Conservation (phyloP, 2,797 vertebrate species). For the Bovichtus diacanthus region DNA sequence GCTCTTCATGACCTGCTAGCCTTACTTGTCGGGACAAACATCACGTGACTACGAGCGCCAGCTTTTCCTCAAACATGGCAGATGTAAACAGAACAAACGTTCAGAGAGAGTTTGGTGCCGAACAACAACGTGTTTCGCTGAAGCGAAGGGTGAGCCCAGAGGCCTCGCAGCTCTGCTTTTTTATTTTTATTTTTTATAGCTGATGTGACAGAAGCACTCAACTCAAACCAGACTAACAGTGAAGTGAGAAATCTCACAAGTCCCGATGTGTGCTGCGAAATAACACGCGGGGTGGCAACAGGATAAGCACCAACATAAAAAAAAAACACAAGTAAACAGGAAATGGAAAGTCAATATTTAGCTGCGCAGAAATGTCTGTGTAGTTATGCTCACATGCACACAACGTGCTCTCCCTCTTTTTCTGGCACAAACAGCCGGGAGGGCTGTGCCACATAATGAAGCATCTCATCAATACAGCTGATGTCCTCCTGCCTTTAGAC, state of each 20-base stretch:
- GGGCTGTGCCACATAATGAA: conserved; percentile 3
- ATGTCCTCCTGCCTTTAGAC: neutral
- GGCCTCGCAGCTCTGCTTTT: conserved; percentile 25
- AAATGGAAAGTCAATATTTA: conserved; percentile 24
- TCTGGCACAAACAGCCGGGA: conserved; percentile 22
- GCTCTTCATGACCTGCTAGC: conserved; percentile 20
- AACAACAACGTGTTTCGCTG: neutral
- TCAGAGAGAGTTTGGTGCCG: neutral
- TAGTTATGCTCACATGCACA: conserved; percentile 23
- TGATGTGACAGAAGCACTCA: conserved; percentile 19
- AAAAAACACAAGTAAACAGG: neutral
- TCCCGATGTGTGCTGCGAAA: conserved; percentile 11
- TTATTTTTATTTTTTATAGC: too few relatives aligned
- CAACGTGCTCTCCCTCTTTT: neutral
- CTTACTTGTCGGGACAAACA: conserved; percentile 27
- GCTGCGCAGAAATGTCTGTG: conserved; percentile 13
- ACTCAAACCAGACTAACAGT: conserved; percentile 34
- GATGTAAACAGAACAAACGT: conserved; percentile 39
- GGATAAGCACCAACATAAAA: conserved; percentile 13
- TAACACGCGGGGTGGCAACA: neutral
- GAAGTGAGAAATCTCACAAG: conserved; percentile 58
- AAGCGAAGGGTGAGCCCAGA: conserved; percentile 39
- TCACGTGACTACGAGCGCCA: conserved; percentile 16
- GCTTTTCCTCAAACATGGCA: conserved; percentile 28
- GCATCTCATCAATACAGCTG: conserved; percentile 20